Conservation (phyloP, 2,888 invertebrate species). For the Lamproptera curius region DNA sequence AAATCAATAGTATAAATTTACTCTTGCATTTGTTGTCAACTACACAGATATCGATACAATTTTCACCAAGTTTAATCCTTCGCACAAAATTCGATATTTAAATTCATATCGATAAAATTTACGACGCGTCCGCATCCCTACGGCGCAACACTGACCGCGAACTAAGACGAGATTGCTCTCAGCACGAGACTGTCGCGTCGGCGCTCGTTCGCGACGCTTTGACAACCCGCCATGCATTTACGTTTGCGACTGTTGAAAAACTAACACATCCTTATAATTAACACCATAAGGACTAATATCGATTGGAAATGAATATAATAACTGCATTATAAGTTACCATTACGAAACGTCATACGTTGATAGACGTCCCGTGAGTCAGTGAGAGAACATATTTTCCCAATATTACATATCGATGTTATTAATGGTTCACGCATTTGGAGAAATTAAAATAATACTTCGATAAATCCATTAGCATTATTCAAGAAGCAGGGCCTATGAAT, state of each 20-base stretch:
- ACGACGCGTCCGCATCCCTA: background rate
- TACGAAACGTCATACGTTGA: slow-evolving; percentile 66
- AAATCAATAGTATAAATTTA: too few species aligned
- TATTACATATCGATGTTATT: slow-evolving; percentile 67
- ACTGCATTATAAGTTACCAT: too few species aligned
- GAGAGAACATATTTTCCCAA: slow-evolving; percentile 55
- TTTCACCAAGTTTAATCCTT: too few species aligned
- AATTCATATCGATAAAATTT: too few species aligned
- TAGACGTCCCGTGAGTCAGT: slow-evolving; percentile 64
- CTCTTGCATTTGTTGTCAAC: too few species aligned
- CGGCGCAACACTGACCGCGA: slow-evolving; percentile 49
- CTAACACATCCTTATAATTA: slow-evolving; percentile 28
- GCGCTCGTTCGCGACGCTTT: slow-evolving; percentile 77
- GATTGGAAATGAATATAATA: too few species aligned
- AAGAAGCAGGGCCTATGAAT: too few species aligned
- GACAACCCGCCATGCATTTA: slow-evolving; percentile 66
- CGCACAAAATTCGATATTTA: too few species aligned
- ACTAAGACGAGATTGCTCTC: slow-evolving; percentile 74
- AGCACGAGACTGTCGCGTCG: slow-evolving; percentile 77
- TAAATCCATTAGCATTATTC: too few species aligned
- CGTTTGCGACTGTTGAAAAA: slow-evolving; percentile 25
- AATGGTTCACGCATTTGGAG: slow-evolving; percentile 51
- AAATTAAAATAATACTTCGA: slow-evolving; percentile 30
- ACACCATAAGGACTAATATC: slow-evolving; percentile 32
- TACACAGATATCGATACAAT: too few species aligned